These are phyloP conservation scores for Tinamus major DNA, from an alignment of 2,797 vertebrate genomes.

Conservation along the genomic window DNA sequence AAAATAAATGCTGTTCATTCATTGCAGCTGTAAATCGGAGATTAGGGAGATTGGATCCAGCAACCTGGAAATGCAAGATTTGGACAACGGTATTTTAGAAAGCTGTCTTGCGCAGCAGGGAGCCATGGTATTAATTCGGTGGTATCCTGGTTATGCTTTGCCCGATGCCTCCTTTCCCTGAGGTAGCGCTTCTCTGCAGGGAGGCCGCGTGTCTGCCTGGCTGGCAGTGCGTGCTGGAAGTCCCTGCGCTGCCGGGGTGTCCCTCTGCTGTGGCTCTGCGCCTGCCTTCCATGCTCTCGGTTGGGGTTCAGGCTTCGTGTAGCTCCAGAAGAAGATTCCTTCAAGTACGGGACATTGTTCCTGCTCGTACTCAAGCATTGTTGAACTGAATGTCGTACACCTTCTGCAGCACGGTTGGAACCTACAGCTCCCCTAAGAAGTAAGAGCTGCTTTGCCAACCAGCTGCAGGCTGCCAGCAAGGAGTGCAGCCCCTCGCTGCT, in stretches of 20 bases:
- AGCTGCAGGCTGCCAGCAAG: neutral
- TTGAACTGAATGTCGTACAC: neutral
- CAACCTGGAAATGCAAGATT: conserved; percentile 34
- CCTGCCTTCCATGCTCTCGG: accelerated
- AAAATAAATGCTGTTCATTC: conserved; percentile 1
- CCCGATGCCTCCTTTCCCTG: neutral
- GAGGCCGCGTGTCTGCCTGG: neutral
- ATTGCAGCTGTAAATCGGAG: conserved; percentile 37
- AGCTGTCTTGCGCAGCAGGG: neutral
- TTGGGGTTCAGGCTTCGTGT: neutral
- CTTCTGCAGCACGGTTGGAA: neutral
- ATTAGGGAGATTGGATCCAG: conserved; percentile 19
- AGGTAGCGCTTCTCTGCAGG: neutral
- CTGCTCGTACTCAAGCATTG: neutral
- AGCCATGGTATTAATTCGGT: neutral
- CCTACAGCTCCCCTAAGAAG: neutral
- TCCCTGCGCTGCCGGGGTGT: accelerated
- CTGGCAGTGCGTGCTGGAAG: accelerated
- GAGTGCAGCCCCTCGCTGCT: neutral
- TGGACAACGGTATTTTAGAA: neutral
- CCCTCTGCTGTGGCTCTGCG: neutral
- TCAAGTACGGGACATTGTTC: neutral
- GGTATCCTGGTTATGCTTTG: neutral
- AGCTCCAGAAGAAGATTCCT: neutral
- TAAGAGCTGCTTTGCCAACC: neutral